A percentile compares a stretch with the other conserved stretches of the same genome.
These are phyloP conservation scores for Abramis brama DNA, from an alignment of 2,113 vertebrate genomes.

Conservation along the genomic window DNA sequence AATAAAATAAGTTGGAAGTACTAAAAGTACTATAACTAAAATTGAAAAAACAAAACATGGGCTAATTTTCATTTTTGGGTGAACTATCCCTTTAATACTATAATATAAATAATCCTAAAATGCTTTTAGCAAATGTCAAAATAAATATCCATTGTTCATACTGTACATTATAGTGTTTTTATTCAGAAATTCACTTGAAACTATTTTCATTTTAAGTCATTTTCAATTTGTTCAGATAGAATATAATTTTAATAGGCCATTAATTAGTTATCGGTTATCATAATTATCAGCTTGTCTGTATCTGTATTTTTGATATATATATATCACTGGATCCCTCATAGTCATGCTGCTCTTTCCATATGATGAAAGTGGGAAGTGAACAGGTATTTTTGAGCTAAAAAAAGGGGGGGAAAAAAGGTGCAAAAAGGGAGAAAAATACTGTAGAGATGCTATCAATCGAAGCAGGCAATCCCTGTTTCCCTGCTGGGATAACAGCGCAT, in stretches of 20 bases:
- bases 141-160: neutral
- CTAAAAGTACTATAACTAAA: neutral
- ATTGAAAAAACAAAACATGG: neutral
- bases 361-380: too few species aligned
- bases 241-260: neutral
- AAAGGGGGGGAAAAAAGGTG: too few species aligned
- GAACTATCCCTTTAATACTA: neutral
- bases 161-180: neutral
- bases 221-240: too few species aligned
- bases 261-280: neutral
- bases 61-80: too few species aligned
- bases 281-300: neutral
- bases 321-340: neutral
- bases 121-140: neutral
- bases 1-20: neutral
- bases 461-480: slow-evolving; percentile 15
- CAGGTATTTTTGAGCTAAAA: too few species aligned
- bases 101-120: neutral
- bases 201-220: too few species aligned
- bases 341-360: neutral
- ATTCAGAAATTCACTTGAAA: neutral
- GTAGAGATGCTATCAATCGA: slow-evolving; percentile 4
- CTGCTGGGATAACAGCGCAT: slow-evolving; percentile 26
- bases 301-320: too few species aligned
- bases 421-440: neutral